Base-by-base conservation (phyloP, 1,140 invertebrate species). In the Caerostris darwini region DNA sequence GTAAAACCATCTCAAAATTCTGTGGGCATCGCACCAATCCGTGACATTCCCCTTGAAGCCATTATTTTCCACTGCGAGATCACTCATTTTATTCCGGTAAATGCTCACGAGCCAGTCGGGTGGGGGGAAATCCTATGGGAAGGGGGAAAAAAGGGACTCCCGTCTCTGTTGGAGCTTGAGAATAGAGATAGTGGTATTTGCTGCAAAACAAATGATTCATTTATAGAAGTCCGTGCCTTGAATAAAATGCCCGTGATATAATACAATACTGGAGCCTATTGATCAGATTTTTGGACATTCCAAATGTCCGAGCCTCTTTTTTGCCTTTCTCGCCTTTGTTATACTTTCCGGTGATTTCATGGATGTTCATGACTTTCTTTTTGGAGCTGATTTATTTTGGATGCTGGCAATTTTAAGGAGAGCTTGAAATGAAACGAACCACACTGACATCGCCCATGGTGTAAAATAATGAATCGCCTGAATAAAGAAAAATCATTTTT, bases 141-240 rank as follows among this genome's bases (percentile, higher is more conserved):
- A 8, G 5, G 8, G 82, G 12, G 5, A 85, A 85, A 54, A 17
- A 34, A 34, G 50, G 77, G 77, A 81, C 64, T 81, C 7, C 71
- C 71, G 71, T 10, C 12, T n/a, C 71, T 10, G 61, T 34, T 34
- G 34, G 34, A 34, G 34, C 34, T 34, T n/a, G 10, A 10, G 77
- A 81, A 81, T 34, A 58, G 82, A 56, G 82, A 85, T 85, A 85
- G 53, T 5, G 82, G 82, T 85, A 85, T 85, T 85, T 85, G 53
- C 82, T 56, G 82, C 82, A 85, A 85, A 85, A 57, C 82, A 85
- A 85, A 53, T 85, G 82, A 85, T 85, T 85, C 50, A 85, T 85
- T 85, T 85, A 85, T 85, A 58, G 71, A 77, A 17, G 53, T 10
- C 53, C 82, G 82, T 85, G 82, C 7, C 56, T 8, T 12, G 82